phyloP scores from a whole-genome alignment of 2,797 vertebrate genomes.

The Ptychobarbus kaznakovi region DNA sequence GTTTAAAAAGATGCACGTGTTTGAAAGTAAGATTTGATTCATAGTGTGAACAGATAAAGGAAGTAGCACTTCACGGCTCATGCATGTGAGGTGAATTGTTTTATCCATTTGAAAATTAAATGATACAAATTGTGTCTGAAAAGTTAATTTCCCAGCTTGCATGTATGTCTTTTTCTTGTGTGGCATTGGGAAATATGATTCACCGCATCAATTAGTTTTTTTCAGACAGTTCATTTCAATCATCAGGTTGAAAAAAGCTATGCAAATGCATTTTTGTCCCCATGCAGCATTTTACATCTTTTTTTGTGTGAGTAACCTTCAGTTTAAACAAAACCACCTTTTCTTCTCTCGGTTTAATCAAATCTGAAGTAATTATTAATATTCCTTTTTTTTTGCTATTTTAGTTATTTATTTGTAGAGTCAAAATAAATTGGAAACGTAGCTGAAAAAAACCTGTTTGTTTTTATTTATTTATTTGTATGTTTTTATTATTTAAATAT shows the following conservation, averaged over 20 bases:
- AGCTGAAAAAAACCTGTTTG: no score
- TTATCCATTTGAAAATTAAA: not conserved
- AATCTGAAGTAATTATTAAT: not conserved
- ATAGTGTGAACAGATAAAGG: not conserved
- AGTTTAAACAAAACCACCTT: not conserved
- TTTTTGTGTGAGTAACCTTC: not conserved
- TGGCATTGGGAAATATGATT: not conserved
- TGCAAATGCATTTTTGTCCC: not conserved
- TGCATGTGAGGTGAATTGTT: not conserved
- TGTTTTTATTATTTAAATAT: not conserved
- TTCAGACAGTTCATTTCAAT: not conserved
- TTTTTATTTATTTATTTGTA: no score
- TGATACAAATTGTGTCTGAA: constrained; percentile 4
- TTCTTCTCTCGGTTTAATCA: not conserved
- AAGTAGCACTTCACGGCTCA: no score
- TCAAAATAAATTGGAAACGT: not conserved
- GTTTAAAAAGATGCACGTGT: not conserved
- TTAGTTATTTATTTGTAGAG: not conserved
- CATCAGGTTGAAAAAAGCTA: not conserved
- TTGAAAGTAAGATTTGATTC: not conserved
- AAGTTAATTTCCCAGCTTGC: not conserved
- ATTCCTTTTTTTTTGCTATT: not conserved
- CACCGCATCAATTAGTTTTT: not conserved
- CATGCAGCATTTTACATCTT: not conserved
- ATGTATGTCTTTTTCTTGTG: not conserved